Conservation (phyloP, 2,888 invertebrate species). For the Stegana nigrithorax region DNA sequence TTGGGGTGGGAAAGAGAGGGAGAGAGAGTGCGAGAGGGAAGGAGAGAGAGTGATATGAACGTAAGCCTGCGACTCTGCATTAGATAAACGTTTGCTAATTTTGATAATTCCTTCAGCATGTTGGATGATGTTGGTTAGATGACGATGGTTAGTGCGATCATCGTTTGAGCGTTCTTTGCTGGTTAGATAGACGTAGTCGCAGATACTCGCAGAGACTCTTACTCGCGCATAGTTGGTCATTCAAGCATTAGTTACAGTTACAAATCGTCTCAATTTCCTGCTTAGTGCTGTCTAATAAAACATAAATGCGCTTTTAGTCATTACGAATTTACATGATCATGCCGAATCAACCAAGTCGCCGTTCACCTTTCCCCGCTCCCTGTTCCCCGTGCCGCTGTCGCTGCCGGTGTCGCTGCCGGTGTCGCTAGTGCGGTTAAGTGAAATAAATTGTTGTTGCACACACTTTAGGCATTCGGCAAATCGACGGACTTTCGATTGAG, state of each 20-base stretch:
- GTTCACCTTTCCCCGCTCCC: too few species aligned
- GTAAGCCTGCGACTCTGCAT: neutral
- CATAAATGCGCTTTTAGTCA: conserved; percentile 10
- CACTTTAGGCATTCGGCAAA: too few species aligned
- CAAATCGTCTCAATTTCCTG: conserved; percentile 46
- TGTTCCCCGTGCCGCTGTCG: too few species aligned
- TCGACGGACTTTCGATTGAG: neutral
- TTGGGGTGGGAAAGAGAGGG: too few species aligned
- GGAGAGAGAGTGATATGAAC: too few species aligned
- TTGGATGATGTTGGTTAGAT: neutral
- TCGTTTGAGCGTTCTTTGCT: neutral
- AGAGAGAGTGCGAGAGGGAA: too few species aligned
- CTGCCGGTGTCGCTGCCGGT: too few species aligned
- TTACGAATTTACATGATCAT: too few species aligned
- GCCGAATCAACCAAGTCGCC: too few species aligned
- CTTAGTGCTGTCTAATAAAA: conserved; percentile 10
- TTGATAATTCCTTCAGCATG: conserved; percentile 17
- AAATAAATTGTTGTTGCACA: too few species aligned
- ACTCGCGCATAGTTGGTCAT: neutral
- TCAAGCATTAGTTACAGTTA: conserved; percentile 15
- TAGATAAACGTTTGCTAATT: conserved; percentile 19
- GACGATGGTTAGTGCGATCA: neutral
- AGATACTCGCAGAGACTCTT: too few species aligned
- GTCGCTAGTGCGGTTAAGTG: too few species aligned
- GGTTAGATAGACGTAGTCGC: neutral